Conservation (phyloP, 2,888 invertebrate species). For the Campaea margaritaria region DNA sequence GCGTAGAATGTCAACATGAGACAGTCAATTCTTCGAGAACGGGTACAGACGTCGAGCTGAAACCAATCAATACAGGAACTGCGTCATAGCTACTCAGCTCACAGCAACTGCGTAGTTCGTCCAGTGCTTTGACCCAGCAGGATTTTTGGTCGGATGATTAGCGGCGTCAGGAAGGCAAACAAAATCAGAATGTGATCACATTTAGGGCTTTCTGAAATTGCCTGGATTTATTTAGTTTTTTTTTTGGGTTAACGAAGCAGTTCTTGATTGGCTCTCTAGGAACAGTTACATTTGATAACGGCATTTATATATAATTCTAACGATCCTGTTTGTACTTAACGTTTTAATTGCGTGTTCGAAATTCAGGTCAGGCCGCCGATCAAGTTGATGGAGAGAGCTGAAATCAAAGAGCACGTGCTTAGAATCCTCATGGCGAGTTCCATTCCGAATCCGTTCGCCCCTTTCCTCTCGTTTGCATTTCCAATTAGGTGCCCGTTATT, state of each 20-base stretch:
- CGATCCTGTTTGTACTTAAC: conserved; percentile 26
- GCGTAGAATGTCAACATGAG: conserved; percentile 30
- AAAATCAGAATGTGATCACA: conserved; percentile 17
- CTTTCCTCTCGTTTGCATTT: conserved; percentile 63
- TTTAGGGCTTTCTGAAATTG: conserved; percentile 13
- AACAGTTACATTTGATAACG: not conserved
- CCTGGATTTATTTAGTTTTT: conserved; percentile 11
- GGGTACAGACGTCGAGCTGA: conserved; percentile 21
- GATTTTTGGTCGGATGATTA: conserved; percentile 41
- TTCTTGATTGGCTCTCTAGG: not conserved
- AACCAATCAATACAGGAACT: conserved; percentile 67
- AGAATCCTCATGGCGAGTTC: conserved; percentile 52
- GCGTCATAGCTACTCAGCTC: conserved; percentile 60
- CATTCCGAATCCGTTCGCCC: conserved; percentile 51
- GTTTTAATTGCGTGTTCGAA: conserved; percentile 49
- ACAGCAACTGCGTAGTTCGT: conserved; percentile 61
- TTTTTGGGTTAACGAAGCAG: not conserved
- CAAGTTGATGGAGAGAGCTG: conserved; percentile 63
- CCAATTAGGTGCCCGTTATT: conserved; percentile 49
- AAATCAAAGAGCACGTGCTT: conserved; percentile 71
- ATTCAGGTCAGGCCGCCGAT: conserved; percentile 58
- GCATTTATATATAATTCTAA: conserved; percentile 19
- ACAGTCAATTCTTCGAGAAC: conserved; percentile 10
- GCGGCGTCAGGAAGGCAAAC: conserved; percentile 44
- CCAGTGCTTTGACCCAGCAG: conserved; percentile 65